phyloP scores from a whole-genome alignment of 2,888 invertebrate species.

The Eretmocerus hayati region DNA sequence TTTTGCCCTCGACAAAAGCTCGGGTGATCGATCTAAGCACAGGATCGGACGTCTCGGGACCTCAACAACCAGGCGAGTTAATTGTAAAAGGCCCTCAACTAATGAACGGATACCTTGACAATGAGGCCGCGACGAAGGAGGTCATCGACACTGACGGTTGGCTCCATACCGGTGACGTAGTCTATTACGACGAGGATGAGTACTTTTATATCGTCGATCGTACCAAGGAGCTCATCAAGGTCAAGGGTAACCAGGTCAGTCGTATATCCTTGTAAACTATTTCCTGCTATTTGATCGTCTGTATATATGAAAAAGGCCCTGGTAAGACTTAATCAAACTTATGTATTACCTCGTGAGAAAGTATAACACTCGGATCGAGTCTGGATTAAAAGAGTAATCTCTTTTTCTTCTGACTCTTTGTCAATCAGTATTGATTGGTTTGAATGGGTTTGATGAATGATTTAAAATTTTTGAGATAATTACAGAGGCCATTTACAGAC shows the following conservation, averaged over 20 bases:
- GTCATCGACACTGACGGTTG: conserved; percentile 70
- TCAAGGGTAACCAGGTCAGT: conserved; percentile 75
- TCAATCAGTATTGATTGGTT: no score
- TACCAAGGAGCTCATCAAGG: conserved; percentile 77
- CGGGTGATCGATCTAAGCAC: conserved; percentile 56
- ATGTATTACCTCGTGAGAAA: no score
- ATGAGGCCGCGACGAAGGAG: conserved; percentile 65
- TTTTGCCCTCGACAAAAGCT: conserved; percentile 62
- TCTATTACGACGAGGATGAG: conserved; percentile 66
- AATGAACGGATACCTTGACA: conserved; percentile 75
- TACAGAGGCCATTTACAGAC: no score
- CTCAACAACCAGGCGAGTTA: conserved; percentile 65
- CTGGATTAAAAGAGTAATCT: no score
- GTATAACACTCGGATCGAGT: no score
- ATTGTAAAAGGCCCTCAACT: conserved; percentile 70
- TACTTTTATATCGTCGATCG: conserved; percentile 72
- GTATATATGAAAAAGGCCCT: no score
- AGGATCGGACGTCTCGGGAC: conserved; percentile 51
- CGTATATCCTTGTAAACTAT: not conserved
- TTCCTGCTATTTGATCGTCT: no score
- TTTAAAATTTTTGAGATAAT: no score
- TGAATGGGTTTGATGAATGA: no score
- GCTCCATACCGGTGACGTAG: conserved; percentile 77
- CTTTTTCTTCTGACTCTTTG: no score
- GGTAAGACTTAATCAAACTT: no score